phyloP scores from a whole-genome alignment of 2,888 invertebrate species.

The Lasioglossum zephyrum region DNA sequence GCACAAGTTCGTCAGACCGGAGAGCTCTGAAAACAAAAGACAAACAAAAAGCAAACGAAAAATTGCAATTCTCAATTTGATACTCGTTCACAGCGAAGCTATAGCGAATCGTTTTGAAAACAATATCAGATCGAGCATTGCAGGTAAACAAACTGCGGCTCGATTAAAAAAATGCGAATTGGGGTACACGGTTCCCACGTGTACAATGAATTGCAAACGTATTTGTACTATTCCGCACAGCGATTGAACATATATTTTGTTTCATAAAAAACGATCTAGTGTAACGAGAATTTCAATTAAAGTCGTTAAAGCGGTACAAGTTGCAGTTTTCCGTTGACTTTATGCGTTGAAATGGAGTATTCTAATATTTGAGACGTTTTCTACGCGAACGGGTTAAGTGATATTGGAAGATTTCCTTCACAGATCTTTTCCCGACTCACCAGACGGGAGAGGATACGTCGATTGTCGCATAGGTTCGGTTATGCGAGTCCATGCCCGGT shows the following conservation, averaged over 20 bases:
- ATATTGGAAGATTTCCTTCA: too few relatives aligned
- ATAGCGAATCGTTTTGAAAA: not conserved
- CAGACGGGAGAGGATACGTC: not conserved
- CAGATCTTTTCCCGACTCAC: not conserved
- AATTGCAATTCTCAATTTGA: not conserved
- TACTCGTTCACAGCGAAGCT: not conserved
- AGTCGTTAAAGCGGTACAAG: not conserved
- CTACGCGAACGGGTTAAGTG: not conserved
- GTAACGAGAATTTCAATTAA: not conserved
- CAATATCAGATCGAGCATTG: not conserved
- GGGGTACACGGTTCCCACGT: not conserved
- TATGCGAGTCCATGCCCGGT: constrained; percentile 31
- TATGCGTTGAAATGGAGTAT: too few relatives aligned
- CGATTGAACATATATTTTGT: not conserved
- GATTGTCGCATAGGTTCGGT: not conserved
- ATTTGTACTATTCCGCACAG: not conserved
- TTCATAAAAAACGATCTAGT: not conserved
- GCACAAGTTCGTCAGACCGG: not conserved
- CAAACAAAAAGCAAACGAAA: not conserved
- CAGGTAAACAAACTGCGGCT: not conserved
- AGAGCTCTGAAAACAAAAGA: not conserved
- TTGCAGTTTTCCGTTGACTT: too few relatives aligned
- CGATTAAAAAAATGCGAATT: not conserved
- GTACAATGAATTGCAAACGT: not conserved
- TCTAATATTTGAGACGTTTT: too few relatives aligned